phyloP scores from a whole-genome alignment of 2,888 invertebrate genomes.

The Heliconius hortense region DNA sequence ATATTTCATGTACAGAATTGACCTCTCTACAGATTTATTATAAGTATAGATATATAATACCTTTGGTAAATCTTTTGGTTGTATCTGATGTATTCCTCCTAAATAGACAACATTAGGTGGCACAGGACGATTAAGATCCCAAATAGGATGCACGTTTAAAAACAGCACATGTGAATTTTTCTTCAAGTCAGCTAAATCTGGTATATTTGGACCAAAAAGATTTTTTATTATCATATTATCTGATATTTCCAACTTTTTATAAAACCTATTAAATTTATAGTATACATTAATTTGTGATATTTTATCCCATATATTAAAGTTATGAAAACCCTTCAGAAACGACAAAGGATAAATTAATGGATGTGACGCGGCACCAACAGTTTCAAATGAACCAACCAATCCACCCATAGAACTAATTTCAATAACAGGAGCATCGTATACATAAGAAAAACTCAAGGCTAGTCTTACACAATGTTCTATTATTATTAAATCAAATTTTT shows the following conservation, averaged over 20 bases:
- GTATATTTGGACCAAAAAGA: constrained; percentile 43
- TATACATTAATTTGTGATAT: constrained; percentile 40
- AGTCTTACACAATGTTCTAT: constrained; percentile 50
- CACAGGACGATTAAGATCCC: constrained; percentile 51
- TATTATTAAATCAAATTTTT: constrained; percentile 54
- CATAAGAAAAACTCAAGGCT: constrained; percentile 50
- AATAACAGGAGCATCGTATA: constrained; percentile 57
- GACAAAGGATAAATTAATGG: constrained; percentile 50
- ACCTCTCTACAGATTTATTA: too few relatives aligned
- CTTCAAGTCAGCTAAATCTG: constrained; percentile 44
- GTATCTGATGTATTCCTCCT: constrained; percentile 49
- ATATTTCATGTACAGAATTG: too few relatives aligned
- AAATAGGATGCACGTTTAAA: constrained; percentile 49
- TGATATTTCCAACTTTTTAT: constrained; percentile 25
- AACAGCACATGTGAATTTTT: constrained; percentile 55
- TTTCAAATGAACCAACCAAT: constrained; percentile 42
- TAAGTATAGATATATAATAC: constrained; percentile 49
- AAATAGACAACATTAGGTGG: constrained; percentile 50
- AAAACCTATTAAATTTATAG: constrained; percentile 22
- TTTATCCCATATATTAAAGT: constrained; percentile 38
- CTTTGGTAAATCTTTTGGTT: constrained; percentile 53
- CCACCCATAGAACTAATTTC: constrained; percentile 55
- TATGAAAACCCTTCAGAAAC: too few relatives aligned
- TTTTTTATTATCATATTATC: constrained; percentile 42
- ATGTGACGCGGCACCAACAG: constrained; percentile 49